phyloP scores from a whole-genome alignment of 2,888 invertebrate genomes.

The Miltochrista miniata region DNA sequence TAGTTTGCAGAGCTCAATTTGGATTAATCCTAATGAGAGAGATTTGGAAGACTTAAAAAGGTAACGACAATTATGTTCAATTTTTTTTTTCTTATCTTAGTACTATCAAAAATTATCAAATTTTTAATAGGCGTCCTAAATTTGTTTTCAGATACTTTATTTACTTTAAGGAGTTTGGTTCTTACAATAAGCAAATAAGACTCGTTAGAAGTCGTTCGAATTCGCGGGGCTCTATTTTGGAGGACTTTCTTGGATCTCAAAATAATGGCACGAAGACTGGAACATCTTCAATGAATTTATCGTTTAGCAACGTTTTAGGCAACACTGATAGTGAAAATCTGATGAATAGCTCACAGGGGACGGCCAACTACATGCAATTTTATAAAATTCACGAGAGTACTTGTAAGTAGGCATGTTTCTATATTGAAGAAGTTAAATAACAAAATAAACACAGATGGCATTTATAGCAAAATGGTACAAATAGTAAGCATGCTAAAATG shows the following conservation, averaged over 20 bases:
- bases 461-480: too few relatives aligned
- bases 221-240: constrained; percentile 74
- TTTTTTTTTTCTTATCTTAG: neutral
- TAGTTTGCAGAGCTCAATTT: constrained; percentile 66
- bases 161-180: constrained; percentile 82
- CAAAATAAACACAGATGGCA: too few relatives aligned
- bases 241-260: constrained; percentile 63
- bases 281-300: constrained; percentile 54
- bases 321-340: constrained; percentile 60
- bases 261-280: constrained; percentile 43
- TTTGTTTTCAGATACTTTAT: constrained; percentile 75
- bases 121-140: neutral
- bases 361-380: constrained; percentile 47
- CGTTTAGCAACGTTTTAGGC: constrained; percentile 52
- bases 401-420: constrained; percentile 54
- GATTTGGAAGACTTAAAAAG: constrained; percentile 82
- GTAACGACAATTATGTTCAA: constrained; percentile 41
- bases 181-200: constrained; percentile 75
- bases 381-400: constrained; percentile 68
- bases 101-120: neutral
- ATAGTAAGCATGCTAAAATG: too few relatives aligned
- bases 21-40: constrained; percentile 79
- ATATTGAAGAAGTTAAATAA: neutral
- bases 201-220: constrained; percentile 74
- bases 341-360: constrained; percentile 48